These are phyloP conservation scores for Microcebus ravelobensis DNA, from an alignment of 2,113 vertebrate species.

Conservation along the genomic window DNA sequence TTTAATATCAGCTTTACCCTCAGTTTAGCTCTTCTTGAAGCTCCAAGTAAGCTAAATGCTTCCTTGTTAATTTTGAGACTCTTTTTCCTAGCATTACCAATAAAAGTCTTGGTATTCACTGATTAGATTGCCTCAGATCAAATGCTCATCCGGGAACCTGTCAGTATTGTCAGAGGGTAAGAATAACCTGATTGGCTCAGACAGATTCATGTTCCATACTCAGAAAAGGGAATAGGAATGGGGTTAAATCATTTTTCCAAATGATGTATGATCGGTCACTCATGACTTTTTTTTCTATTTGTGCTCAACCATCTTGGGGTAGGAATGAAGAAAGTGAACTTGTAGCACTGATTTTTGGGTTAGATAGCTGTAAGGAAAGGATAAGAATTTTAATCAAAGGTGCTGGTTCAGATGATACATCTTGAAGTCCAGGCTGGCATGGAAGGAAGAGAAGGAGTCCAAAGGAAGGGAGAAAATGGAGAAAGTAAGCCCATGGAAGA, in stretches of 20 bases:
- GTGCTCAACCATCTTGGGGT: background rate
- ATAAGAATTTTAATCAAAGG: background rate
- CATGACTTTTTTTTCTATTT: background rate
- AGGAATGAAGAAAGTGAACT: background rate
- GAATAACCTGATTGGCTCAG: background rate
- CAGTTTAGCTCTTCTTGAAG: conserved; percentile 1
- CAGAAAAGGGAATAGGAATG: background rate
- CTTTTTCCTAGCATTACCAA: background rate
- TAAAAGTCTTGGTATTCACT: conserved; percentile 21
- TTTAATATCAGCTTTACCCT: background rate
- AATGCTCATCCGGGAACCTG: background rate
- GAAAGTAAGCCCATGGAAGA: background rate
- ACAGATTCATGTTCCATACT: background rate
- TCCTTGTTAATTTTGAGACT: conserved; percentile 35
- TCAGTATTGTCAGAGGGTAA: background rate
- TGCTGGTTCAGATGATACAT: background rate
- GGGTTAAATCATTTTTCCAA: background rate
- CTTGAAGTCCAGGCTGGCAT: background rate
- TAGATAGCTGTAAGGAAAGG: background rate
- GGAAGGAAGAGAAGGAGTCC: background rate
- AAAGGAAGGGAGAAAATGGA: background rate
- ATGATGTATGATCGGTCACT: background rate
- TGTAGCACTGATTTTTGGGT: background rate
- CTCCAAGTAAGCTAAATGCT: background rate
- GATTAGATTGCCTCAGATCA: background rate